Conservation (phyloP, 1,140 invertebrate species). For the Anastrepha obliqua region DNA sequence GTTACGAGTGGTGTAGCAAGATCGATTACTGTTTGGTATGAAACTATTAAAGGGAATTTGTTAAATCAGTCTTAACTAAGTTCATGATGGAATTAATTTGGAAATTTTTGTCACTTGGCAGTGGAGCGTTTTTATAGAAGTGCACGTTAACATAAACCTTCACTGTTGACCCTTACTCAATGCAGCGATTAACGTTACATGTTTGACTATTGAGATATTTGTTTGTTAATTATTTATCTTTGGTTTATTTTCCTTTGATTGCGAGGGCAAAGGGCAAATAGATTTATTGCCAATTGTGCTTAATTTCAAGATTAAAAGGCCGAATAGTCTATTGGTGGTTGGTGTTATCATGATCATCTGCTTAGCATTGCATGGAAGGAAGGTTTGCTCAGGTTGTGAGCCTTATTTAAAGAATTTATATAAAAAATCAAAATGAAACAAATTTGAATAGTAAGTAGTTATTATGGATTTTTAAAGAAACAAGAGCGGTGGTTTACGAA, state of each 20-base stretch:
- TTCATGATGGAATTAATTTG: conserved; percentile 23
- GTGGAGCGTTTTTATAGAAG: conserved; percentile 4
- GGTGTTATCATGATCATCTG: too few relatives aligned
- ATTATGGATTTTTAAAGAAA: neutral
- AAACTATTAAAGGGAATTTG: conserved; percentile 25
- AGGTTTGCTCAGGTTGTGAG: too few relatives aligned
- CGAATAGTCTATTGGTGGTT: neutral
- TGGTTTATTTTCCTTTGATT: neutral
- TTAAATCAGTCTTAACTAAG: conserved; percentile 7
- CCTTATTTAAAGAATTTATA: too few relatives aligned
- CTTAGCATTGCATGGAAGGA: too few relatives aligned
- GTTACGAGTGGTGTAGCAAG: neutral
- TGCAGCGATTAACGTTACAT: neutral
- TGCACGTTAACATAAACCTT: conserved; percentile 36
- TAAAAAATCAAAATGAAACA: too few relatives aligned
- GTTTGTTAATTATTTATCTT: neutral
- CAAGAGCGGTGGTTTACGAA: neutral
- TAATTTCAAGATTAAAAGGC: neutral
- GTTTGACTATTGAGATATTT: neutral
- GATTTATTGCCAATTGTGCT: conserved; percentile 39
- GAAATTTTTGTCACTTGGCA: conserved; percentile 35
- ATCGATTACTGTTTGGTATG: neutral
- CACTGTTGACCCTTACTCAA: conserved; percentile 33
- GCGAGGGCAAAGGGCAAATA: neutral
- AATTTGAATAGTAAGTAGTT: too few relatives aligned